Evolutionary conservation across 2,888 invertebrate genomes (phyloP).

Genomic region (Onchidella celtica): DNA sequence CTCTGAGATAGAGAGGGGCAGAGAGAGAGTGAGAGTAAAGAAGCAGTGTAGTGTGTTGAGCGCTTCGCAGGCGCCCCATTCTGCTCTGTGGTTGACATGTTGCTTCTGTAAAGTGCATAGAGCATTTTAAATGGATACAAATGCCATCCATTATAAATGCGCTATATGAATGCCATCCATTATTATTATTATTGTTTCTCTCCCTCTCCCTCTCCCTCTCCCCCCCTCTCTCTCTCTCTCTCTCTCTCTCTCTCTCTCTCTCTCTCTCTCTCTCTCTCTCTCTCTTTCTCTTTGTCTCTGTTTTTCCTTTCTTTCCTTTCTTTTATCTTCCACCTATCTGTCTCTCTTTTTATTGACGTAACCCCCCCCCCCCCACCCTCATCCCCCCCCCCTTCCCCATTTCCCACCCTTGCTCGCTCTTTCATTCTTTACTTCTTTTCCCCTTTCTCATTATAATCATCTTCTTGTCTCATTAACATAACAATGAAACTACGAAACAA

Average conservation of each 20-base stretch:
- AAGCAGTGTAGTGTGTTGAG: too few species aligned
- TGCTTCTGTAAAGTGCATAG: too few species aligned
- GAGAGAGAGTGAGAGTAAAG: too few species aligned
- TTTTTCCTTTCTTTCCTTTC: not conserved
- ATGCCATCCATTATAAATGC: too few species aligned
- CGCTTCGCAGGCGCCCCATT: too few species aligned
- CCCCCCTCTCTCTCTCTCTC: not conserved
- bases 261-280: conserved; percentile 48
- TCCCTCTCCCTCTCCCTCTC: conserved; percentile 48
- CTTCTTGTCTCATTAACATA: conserved; percentile 5
- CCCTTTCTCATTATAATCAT: not conserved
- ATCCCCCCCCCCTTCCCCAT: not conserved
- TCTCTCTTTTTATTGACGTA: not conserved
- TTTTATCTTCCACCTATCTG: not conserved
- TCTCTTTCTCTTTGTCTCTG: conserved; percentile 25
- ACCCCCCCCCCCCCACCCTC: not conserved
- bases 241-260: conserved; percentile 41
- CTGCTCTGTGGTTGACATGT: too few species aligned
- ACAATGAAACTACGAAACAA: too few species aligned
- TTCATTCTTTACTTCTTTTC: not conserved
- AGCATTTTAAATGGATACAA: too few species aligned
- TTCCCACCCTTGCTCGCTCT: not conserved
- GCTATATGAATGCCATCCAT: too few species aligned
- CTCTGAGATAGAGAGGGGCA: too few species aligned
- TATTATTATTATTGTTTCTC: too few species aligned